phyloP scores from a whole-genome alignment of 2,797 vertebrate species.

The Eurystomus glaucurus region DNA sequence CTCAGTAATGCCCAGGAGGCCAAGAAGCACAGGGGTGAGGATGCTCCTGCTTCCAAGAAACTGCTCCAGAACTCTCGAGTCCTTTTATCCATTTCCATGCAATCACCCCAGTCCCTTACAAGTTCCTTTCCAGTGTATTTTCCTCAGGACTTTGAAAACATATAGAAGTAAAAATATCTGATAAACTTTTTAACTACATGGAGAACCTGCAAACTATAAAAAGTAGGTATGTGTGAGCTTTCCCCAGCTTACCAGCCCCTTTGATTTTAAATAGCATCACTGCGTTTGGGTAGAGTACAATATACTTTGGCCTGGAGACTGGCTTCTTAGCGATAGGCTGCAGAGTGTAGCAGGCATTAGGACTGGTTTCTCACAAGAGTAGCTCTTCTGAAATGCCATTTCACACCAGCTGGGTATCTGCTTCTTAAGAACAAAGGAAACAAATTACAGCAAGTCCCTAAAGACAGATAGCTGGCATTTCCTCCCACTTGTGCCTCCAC shows the following conservation, averaged over 20 bases:
- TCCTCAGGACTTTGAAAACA: background rate
- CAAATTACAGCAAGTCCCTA: background rate
- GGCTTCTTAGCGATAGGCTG: rapidly evolving
- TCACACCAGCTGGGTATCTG: slow-evolving; percentile 34
- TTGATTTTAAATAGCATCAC: background rate
- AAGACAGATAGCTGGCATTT: slow-evolving; percentile 56
- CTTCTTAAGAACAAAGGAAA: slow-evolving; percentile 61
- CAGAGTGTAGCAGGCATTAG: background rate
- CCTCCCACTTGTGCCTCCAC: slow-evolving; percentile 52
- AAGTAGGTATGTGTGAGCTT: background rate
- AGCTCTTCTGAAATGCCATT: slow-evolving; percentile 11
- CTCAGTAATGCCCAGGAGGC: background rate
- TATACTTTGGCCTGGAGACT: background rate
- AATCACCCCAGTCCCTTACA: rapidly evolving
- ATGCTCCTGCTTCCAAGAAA: background rate
- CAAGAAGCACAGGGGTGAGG: background rate
- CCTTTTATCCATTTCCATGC: background rate
- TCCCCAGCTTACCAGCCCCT: background rate
- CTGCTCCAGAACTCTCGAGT: background rate
- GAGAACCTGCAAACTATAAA: background rate
- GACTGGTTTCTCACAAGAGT: background rate
- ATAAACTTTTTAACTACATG: background rate
- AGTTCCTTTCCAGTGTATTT: background rate
- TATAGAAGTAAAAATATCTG: background rate
- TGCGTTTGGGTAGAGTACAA: background rate